Percentiles rank a stretch among this genome's conserved stretches.
Evolutionary conservation across 1,140 invertebrate genomes (phyloP).

Genomic region (Eumeta japonica): DNA sequence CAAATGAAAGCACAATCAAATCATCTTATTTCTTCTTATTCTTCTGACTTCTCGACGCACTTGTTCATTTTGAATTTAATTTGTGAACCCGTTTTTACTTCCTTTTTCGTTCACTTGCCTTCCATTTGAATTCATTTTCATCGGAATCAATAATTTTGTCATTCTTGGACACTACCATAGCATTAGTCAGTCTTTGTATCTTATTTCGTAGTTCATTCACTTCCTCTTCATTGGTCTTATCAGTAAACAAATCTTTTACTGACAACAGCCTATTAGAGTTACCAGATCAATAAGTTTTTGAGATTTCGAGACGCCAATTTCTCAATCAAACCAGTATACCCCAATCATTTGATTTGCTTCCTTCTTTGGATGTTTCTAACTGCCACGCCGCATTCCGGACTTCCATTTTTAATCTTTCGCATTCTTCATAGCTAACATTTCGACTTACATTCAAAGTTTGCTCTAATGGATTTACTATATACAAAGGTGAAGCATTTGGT

Average conservation of each 20-base stretch:
- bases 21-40: conserved; percentile 40
- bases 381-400: conserved; percentile 66
- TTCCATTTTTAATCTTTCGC: conserved; percentile 63
- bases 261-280: conserved; percentile 58
- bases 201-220: conserved; percentile 18
- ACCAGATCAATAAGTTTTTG: conserved; percentile 48
- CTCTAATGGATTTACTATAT: conserved; percentile 83
- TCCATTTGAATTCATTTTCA: conserved; percentile 11
- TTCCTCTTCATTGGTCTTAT: conserved; percentile 23
- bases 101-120: conserved; percentile 12
- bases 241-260: conserved; percentile 63
- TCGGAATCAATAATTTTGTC: conserved; percentile 19
- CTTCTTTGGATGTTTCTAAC: conserved; percentile 58
- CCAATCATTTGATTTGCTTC: conserved; percentile 44
- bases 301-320: conserved; percentile 37
- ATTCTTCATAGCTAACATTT: conserved; percentile 75
- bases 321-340: conserved; percentile 55
- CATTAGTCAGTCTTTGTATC: conserved; percentile 17
- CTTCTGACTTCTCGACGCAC: conserved; percentile 35
- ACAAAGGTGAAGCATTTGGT: conserved; percentile 67
- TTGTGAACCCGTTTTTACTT: conserved; percentile 21
- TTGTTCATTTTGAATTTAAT: conserved; percentile 36
- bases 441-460: conserved; percentile 77
- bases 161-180: too few relatives aligned
- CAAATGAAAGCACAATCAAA: too few relatives aligned